Base-by-base conservation (phyloP, 2,797 vertebrate genomes). In the Paratrypauchen microcephalus region DNA sequence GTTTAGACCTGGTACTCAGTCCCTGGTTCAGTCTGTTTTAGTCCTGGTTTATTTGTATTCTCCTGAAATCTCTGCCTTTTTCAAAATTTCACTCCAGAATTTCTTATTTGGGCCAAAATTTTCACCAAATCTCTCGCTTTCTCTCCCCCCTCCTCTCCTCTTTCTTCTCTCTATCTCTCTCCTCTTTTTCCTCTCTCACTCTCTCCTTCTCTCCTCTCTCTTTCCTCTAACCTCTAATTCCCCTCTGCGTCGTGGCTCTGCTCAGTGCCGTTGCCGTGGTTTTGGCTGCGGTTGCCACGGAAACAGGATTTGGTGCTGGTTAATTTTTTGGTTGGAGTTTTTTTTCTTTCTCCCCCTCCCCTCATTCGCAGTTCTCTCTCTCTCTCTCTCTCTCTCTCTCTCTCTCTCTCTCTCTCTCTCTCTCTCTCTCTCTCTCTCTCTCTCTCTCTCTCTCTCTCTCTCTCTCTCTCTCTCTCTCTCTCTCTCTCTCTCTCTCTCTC, bases 281-380 rank as follows among this genome's bases (percentile, higher is more conserved):
- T 63, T 47, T 63, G 39, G 39, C 41, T 47, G 13, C 6, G 39
- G 23, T 47, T 63, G 39, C 39, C 39, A 21, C 21, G 60, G 60
- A 41, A 62, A 62, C 60, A 62, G 60, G 60, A 62, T 62, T 62
- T 62, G 60, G 60, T 62, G 60, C 60, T 62, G 58, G 58, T 60
- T 60, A n/a, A n/a, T 39, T 60, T 60, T 60, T 60, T 60, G 58
- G 30, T 60, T 41, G 30, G 28, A 32, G 16, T 21, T 21, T 32
- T 30, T 36, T 30, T 36, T 11, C 28, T 59, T 28, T 32, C 7
- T 61, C 30, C 39, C 30, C 4, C 4, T 39, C 30, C 8, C 16
- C 26, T n/a, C 28, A 19, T n/a, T n/a, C n/a, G n/a, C n/a, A n/a
- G n/a, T n/a, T n/a, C 28, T 19, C 18, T 9, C 24, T 13, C 9